Percentiles rank a stretch among this genome's conserved stretches.
phyloP scores from a whole-genome alignment of 2,888 invertebrate genomes.

The Synergus itoensis region DNA sequence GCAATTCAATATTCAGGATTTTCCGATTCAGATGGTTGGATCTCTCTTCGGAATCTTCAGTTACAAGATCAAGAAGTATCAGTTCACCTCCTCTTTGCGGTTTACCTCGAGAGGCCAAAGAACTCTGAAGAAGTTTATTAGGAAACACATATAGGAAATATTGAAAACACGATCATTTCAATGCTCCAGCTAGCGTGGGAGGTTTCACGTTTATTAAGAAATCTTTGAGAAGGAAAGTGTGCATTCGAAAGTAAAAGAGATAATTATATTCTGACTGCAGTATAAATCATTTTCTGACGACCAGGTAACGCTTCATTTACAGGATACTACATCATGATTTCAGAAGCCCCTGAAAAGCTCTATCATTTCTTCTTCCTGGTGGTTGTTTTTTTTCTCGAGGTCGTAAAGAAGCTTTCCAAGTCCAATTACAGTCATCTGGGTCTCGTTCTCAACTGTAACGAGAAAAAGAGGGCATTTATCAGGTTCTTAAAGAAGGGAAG shows the following conservation, averaged over 20 bases:
- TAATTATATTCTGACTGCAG: not conserved
- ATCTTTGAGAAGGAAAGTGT: too few species aligned
- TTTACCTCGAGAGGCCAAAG: too few species aligned
- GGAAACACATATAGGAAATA: too few species aligned
- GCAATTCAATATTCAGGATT: too few species aligned
- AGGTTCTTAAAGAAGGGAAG: constrained; percentile 16
- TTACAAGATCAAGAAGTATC: too few species aligned
- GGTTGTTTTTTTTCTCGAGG: constrained; percentile 7
- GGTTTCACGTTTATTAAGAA: not conserved
- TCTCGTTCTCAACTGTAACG: constrained; percentile 28
- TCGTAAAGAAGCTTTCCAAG: constrained; percentile 37
- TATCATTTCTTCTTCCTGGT: not conserved
- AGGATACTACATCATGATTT: not conserved
- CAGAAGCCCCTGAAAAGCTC: constrained; percentile 23
- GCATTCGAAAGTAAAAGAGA: too few species aligned
- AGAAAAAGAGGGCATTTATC: constrained; percentile 37
- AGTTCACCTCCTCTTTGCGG: too few species aligned
- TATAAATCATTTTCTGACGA: not conserved
- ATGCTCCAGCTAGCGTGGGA: constrained; percentile 21
- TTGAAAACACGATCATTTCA: not conserved
- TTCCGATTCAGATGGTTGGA: too few species aligned
- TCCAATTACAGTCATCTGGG: constrained; percentile 37
- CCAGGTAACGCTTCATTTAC: not conserved
- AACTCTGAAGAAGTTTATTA: not conserved
- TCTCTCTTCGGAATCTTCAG: too few species aligned